phyloP scores from a whole-genome alignment of 2,888 invertebrate genomes.

The Eilema sororculum region DNA sequence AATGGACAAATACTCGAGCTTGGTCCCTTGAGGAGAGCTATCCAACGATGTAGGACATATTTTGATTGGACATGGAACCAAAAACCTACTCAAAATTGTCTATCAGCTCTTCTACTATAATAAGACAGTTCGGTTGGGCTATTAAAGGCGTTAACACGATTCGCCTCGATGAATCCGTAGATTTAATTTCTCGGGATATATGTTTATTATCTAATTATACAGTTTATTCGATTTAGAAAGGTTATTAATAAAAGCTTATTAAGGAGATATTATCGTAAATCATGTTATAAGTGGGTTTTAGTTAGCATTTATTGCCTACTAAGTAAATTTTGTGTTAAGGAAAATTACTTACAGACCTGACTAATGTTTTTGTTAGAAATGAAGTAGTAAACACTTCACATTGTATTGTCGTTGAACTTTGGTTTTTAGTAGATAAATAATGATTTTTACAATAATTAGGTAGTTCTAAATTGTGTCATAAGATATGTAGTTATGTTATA shows the following conservation, averaged over 20 bases:
- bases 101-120: too few species aligned
- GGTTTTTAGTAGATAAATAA: background rate
- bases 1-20: too few species aligned
- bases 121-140: slow-evolving; percentile 26
- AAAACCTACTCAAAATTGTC: too few species aligned
- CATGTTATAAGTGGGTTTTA: background rate
- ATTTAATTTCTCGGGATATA: slow-evolving; percentile 8
- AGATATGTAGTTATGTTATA: too few species aligned
- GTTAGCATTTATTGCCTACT: background rate
- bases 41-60: too few species aligned
- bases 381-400: background rate
- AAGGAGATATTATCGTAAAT: slow-evolving; percentile 10
- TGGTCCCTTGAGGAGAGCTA: too few species aligned
- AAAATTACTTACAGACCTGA: background rate
- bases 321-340: background rate
- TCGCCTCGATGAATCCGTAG: slow-evolving; percentile 13
- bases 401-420: background rate
- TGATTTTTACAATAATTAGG: too few species aligned
- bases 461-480: too few species aligned
- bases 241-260: slow-evolving; percentile 16
- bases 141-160: slow-evolving; percentile 44
- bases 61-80: too few species aligned
- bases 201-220: slow-evolving; percentile 20
- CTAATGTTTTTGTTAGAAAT: background rate
- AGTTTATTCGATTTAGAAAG: background rate